Evolutionary conservation across 1,140 invertebrate species (phyloP).

Genomic region (Heliothis subflexa): DNA sequence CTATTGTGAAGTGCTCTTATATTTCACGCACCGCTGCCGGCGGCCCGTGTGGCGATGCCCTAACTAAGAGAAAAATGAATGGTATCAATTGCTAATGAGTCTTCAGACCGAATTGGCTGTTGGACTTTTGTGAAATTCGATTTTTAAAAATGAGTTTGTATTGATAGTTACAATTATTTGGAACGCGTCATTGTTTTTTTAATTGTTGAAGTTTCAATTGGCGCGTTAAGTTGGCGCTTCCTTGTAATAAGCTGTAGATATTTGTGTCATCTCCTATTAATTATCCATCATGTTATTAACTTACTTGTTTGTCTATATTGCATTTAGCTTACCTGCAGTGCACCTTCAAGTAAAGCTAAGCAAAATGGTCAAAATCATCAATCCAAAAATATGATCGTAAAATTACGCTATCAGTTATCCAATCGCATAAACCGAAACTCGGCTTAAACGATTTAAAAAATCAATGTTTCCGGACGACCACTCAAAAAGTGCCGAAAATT

Average conservation of each 20-base stretch:
- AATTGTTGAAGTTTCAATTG: background rate
- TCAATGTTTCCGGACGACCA: constrained; percentile 40
- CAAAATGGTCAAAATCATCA: too few species aligned
- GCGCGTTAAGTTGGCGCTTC: too few species aligned
- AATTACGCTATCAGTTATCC: background rate
- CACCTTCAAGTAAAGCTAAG: too few species aligned
- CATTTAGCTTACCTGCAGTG: too few species aligned
- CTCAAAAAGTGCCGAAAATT: constrained; percentile 45
- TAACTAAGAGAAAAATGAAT: constrained; percentile 24
- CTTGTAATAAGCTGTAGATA: too few species aligned
- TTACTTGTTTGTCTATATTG: too few species aligned
- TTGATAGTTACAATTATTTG: background rate
- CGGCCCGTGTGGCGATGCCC: constrained; percentile 61
- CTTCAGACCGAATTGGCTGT: background rate
- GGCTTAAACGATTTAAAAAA: constrained; percentile 34
- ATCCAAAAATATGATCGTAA: too few species aligned
- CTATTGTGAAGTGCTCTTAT: constrained; percentile 73
- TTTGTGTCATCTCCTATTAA: too few species aligned
- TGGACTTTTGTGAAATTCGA: background rate
- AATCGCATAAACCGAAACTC: constrained; percentile 7
- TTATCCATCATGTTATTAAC: too few species aligned
- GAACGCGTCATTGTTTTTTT: background rate
- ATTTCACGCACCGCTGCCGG: constrained; percentile 71
- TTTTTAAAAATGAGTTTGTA: background rate
- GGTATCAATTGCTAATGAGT: constrained; percentile 45